Evolutionary conservation across 2,797 vertebrate genomes (phyloP), one percentile per base, ranked within the genome.

Genomic region (Hybognathus amarus): DNA sequence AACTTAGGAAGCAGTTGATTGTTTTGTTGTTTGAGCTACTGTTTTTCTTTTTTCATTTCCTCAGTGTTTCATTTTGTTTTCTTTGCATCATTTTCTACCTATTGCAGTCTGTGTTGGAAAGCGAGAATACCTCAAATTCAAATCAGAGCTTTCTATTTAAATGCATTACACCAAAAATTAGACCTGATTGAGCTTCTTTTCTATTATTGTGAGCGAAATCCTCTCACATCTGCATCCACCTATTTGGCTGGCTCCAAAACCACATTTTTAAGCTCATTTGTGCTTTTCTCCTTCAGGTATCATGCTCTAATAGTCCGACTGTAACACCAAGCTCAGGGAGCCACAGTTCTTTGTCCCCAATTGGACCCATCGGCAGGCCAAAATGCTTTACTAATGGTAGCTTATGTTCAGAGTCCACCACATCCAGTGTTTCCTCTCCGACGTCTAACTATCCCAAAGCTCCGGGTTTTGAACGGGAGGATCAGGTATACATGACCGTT

Each of bases 401-500:
- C 93, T 94, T 94, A 93, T 96, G 95, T 95, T 96, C 95, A 91
- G 95, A 96, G 87, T 94, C 94, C 90, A 92, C 90, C 91, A 90
- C 93, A 77, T 94, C 95, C 93, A 94, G 92, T 93, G 94, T 96
- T 90, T 94, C 94, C 83, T 95, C 95, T 93, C 94, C 94, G 89
- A 95, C 91, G 88, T 93, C 93, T 94, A 94, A 94, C 93, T 96
- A 96, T 94, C 94, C 96, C 69, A 96, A 94, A 95, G 96, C 96
- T 90, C 96, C 96, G 86, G 96, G 96, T 91, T 96, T 95, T 95
- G 96, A 97, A 93, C 95, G 95, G 89, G 95, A 95, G 92, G 96
- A 96, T 92, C 96, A 96, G 95, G 96, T 96, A 96, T 89, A 94
- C 40, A 91, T 88, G 90, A 93, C 85, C 83, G 82, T 87, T 92